Evolutionary conservation across 2,113 vertebrate genomes (phyloP), one percentile per base, ranked within the genome.

Genomic region (Diadophis punctatus): DNA sequence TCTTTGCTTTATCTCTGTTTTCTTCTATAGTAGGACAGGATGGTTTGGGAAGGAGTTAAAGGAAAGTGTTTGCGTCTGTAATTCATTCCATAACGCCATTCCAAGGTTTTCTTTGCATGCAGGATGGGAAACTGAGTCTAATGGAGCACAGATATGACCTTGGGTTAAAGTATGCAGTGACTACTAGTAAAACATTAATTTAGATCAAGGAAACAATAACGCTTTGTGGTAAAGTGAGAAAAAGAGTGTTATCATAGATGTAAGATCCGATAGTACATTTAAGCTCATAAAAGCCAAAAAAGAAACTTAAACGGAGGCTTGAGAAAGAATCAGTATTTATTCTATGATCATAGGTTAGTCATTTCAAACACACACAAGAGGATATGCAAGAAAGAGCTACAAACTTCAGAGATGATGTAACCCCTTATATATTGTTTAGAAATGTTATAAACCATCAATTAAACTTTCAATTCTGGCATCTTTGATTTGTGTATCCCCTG

Each of bases 191-290:
- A 74, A 80, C 74, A 80, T 80, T 39, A 43, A 39, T 80, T 80
- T 80, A 80, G 18, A 22, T 43, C 34, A 80, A 34, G 20, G 34
- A 86, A 46, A 86, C 84, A 86, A 9, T 30, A 89, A 89, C 20
- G 43, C 10, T 89, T 63, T 43, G 25, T 49, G 56, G 39, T 48
- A 68, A 63, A 51, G 6, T 68, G 63, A 90, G 16, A 52, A 43
- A 4, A 16, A n/a, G 43, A 93, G 58, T 30, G 49, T 9, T 10
- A 10, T 8, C 0, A 0, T 30, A 30, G 49, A 0, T 48, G 48
- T 48, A 48, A 48, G 48, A 3, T 4, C 48, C 48, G 7, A 48
- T 48, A 48, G 48, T 48, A 48, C 7, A 3, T 48, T 48, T 48
- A 48, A 48, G 48, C 48, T 48, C 48, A 48, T 48, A 48, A 48